phyloP scores from a whole-genome alignment of 2,797 vertebrate species.

The Chiroxiphia lanceolata region DNA sequence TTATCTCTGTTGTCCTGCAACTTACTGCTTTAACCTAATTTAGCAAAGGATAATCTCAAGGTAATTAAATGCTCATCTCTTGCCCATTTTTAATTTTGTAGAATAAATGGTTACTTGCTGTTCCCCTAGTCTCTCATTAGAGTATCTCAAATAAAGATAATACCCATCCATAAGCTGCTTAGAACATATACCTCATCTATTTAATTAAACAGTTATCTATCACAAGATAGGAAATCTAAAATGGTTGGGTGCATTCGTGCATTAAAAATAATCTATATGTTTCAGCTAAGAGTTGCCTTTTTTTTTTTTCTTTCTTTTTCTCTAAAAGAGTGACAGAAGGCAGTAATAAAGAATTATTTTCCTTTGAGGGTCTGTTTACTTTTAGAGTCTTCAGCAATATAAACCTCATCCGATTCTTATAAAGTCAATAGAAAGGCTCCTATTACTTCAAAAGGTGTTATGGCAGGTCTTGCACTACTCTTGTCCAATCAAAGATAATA shows the following conservation, averaged over 20 bases:
- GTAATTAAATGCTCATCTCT: conserved; percentile 50
- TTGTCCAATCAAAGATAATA: background rate
- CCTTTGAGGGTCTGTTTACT: background rate
- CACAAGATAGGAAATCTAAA: background rate
- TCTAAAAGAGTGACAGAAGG: background rate
- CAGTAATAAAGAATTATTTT: background rate
- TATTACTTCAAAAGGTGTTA: background rate
- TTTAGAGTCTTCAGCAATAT: background rate
- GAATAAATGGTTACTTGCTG: conserved; percentile 12
- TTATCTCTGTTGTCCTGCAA: background rate
- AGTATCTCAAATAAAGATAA: background rate
- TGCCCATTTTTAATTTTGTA: conserved; percentile 37
- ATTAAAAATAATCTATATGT: background rate
- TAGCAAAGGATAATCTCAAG: conserved; percentile 2
- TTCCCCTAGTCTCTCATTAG: conserved; percentile 30
- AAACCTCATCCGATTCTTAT: background rate
- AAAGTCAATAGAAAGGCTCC: background rate
- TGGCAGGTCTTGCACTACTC: background rate
- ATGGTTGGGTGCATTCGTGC: background rate
- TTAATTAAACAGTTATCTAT: background rate
- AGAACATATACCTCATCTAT: background rate
- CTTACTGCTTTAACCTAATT: conserved; percentile 17
- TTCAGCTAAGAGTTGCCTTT: background rate
- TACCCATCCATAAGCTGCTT: background rate
- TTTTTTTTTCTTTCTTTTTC: no score